Evolutionary conservation across 2,797 vertebrate species (phyloP).

Genomic region (Orestias chungarensis): DNA sequence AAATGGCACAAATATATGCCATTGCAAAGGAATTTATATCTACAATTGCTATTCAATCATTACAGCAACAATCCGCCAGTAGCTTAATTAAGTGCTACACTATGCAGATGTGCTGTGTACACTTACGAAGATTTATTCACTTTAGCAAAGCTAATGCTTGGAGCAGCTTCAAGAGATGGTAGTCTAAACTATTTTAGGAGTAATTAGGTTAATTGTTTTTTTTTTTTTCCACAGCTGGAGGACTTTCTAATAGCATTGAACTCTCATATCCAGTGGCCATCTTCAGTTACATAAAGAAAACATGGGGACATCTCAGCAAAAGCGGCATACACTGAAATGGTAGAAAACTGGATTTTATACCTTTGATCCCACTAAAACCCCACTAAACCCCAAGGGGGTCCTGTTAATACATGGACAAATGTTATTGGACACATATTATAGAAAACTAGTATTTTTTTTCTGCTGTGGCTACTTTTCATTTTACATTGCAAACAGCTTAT

Average conservation of each 20-base stretch:
- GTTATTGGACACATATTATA: no score
- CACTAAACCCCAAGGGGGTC: neutral
- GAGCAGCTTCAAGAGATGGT: neutral
- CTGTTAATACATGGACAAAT: neutral
- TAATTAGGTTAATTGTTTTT: no score
- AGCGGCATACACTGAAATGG: neutral
- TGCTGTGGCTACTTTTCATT: neutral
- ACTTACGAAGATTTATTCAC: neutral
- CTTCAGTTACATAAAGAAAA: neutral
- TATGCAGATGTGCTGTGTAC: neutral
- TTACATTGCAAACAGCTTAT: neutral
- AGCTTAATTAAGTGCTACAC: neutral
- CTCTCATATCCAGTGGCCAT: neutral
- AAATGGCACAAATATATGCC: neutral
- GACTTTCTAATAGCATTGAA: no score
- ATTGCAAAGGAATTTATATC: neutral
- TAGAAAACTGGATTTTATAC: neutral
- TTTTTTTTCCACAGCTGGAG: no score
- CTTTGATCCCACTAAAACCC: neutral
- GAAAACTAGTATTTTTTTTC: neutral
- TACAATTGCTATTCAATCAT: neutral
- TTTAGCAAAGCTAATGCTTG: neutral
- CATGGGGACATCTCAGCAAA: neutral
- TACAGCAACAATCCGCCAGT: neutral
- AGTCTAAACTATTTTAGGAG: neutral